Evolutionary conservation across 2,797 vertebrate species (phyloP), one percentile per base, ranked within the genome.

Genomic region (Onychomys arenicola): DNA sequence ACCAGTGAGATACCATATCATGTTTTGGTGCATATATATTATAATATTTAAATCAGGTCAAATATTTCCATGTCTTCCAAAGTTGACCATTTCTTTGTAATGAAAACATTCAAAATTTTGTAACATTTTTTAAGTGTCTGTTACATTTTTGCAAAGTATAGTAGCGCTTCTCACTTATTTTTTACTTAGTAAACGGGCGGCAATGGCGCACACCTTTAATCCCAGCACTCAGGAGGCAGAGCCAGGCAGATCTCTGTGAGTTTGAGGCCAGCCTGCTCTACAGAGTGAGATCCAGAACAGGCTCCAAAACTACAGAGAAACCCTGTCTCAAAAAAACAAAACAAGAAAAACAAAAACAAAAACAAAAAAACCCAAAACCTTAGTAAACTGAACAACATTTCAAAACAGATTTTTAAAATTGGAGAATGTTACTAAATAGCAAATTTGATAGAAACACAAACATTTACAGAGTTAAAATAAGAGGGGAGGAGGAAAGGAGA

Each of bases 391-490:
- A 19, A 34, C 19, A 19, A 34, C 19, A 46, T 65, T 43, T 92
- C 71, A 29, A 76, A 34, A n/a, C 2, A 21, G 49, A 71, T 86
- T 46, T 16, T 91, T 37, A 52, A 77, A 78, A 63, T 23, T 55
- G 29, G 37, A 87, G 14, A 87, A 2, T 85, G 65, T 88, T 57
- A n/a, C 29, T 84, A 55, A 59, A 75, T 90, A 55, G 78, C 49
- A 86, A 71, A 67, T 19, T 57, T 89, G 59, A 95, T 90, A 55
- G 92, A 90, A 91, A 46, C 25, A 13, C 32, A 93, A 94, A 40
- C 40, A 90, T 75, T 23, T 86, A 57, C 43, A 59, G 59, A 25
- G 6, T 43, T 71, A 69, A 76, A 95, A 94, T 77, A 37, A 29
- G 29, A 37, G 27, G 2, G 63, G 13, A 65, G 63, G 49, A 34